Conservation (phyloP, 1,140 invertebrate species). For the Gonatopus flavifemur region DNA sequence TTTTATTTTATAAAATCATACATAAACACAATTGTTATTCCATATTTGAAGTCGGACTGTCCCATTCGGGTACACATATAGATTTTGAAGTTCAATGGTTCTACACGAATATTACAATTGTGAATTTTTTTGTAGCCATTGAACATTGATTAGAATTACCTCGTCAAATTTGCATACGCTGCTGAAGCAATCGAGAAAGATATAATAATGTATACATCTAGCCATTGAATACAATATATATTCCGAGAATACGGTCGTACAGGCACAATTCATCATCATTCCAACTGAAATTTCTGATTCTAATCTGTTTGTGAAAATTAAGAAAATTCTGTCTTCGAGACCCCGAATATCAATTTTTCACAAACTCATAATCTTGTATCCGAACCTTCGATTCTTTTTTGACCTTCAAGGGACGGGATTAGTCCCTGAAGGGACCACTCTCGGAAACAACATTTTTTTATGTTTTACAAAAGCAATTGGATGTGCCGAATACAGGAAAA, state of each 20-base stretch:
- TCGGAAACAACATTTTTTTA: too few species aligned
- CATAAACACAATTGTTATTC: constrained; percentile 15
- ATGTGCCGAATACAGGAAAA: too few species aligned
- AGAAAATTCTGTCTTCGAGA: not conserved
- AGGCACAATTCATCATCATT: constrained; percentile 8
- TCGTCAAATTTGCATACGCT: constrained; percentile 18
- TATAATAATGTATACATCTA: constrained; percentile 34
- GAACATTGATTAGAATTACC: constrained; percentile 27
- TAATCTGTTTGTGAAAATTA: too few species aligned
- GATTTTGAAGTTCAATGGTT: constrained; percentile 22
- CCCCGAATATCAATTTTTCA: too few species aligned
- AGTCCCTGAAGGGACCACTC: too few species aligned
- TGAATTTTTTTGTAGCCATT: constrained; percentile 15
- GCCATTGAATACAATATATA: constrained; percentile 9
- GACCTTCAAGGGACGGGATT: too few species aligned
- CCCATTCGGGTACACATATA: constrained; percentile 1
- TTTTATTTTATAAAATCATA: constrained; percentile 35
- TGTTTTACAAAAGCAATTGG: too few species aligned
- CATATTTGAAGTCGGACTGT: constrained; percentile 6
- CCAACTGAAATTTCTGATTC: too few species aligned
- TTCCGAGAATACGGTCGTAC: constrained; percentile 10
- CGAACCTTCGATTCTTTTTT: too few species aligned
- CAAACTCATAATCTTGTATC: too few species aligned
- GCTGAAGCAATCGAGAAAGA: constrained; percentile 29
- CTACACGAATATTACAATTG: constrained; percentile 2